Conservation (phyloP, 2,797 vertebrate genomes). For the Chiloscyllium punctatum region DNA sequence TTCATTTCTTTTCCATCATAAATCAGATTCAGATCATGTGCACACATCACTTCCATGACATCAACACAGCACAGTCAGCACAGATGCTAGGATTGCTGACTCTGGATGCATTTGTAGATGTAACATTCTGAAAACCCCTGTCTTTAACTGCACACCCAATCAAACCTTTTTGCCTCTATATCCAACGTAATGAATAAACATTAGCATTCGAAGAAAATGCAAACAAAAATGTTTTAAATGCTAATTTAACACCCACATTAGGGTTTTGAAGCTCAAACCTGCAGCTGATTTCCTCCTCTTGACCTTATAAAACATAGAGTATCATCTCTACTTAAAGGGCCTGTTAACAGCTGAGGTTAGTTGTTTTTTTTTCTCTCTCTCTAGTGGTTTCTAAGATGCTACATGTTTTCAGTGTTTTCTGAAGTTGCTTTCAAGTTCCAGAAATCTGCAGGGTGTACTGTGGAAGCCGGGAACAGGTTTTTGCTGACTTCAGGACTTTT, state of each 20-base stretch:
- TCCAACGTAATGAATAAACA: not conserved
- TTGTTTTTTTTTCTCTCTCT: not conserved
- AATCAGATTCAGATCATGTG: slow-evolving; percentile 11
- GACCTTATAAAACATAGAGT: not conserved
- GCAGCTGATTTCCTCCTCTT: not conserved
- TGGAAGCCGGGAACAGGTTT: not conserved
- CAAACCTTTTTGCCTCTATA: too few species aligned
- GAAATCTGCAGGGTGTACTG: not conserved
- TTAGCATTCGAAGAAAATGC: not conserved
- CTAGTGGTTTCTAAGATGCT: not conserved
- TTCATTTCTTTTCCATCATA: not conserved
- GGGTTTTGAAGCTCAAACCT: not conserved
- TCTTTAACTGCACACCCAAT: too few species aligned
- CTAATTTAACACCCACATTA: not conserved
- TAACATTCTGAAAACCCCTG: too few species aligned
- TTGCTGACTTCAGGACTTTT: not conserved
- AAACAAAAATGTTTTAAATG: not conserved
- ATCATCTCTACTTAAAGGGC: not conserved
- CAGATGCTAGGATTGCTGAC: not conserved
- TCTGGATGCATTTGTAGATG: not conserved
- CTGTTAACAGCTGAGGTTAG: not conserved
- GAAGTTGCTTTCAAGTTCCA: not conserved
- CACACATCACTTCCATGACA: not conserved
- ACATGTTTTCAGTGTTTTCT: not conserved
- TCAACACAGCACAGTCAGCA: not conserved